Evolutionary conservation across 2,888 invertebrate genomes (phyloP).

Genomic region (Julus scandinavius): DNA sequence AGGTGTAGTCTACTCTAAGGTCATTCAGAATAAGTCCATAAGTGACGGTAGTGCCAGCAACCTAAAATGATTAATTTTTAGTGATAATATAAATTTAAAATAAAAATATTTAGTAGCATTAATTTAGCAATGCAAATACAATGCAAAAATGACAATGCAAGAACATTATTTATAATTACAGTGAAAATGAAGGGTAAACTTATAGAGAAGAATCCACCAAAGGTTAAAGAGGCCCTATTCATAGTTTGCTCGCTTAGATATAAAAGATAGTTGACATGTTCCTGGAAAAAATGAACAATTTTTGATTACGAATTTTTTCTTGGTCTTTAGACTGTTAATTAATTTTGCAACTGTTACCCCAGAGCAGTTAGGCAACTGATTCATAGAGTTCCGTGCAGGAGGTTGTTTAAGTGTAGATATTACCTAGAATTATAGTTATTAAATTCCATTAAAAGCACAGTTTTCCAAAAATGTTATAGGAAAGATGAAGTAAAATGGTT

Average conservation of each 20-base stretch:
- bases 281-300: constrained; percentile 4
- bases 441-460: no score
- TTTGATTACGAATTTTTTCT: neutral
- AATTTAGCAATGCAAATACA: neutral
- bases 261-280: constrained; percentile 15
- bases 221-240: neutral
- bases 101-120: neutral
- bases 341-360: neutral
- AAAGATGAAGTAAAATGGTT: no score
- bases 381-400: neutral
- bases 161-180: neutral
- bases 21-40: neutral
- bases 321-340: neutral
- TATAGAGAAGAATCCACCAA: neutral
- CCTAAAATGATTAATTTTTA: neutral
- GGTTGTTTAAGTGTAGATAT: constrained; percentile 14
- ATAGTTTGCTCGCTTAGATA: constrained; percentile 3
- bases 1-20: neutral
- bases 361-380: neutral
- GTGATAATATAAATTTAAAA: neutral
- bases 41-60: neutral
- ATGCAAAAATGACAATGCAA: no score
- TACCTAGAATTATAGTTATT: neutral
- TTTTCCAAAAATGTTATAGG: no score
- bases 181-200: neutral